Conservation (phyloP, 2,888 invertebrate genomes). For the Escarpia spicata region DNA sequence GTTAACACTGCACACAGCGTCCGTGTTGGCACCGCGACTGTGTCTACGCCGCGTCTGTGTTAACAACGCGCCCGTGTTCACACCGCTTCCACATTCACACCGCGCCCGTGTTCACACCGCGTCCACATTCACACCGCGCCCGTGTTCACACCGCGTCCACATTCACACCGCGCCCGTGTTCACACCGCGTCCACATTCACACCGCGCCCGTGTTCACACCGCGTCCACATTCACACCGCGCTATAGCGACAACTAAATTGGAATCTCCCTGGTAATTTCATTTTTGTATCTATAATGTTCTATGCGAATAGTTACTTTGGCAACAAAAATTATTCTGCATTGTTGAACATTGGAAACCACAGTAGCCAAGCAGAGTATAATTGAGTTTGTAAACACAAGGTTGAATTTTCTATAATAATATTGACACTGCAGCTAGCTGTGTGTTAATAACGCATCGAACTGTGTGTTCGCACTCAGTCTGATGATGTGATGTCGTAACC, state of each 20-base stretch:
- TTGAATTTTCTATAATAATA: not conserved
- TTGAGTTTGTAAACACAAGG: too few species aligned
- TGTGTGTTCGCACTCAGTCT: not conserved
- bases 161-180: too few species aligned
- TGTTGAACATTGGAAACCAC: too few species aligned
- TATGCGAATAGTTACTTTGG: not conserved
- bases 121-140: not conserved
- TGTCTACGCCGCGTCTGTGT: too few species aligned
- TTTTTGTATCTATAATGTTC: not conserved
- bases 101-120: not conserved
- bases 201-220: too few species aligned
- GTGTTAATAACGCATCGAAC: not conserved
- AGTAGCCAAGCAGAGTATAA: too few species aligned
- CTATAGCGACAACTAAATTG: not conserved
- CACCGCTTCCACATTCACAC: not conserved
- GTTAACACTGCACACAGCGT: not conserved
- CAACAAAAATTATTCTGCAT: too few species aligned
- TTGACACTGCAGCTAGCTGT: not conserved
- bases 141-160: too few species aligned
- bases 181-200: too few species aligned
- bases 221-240: too few species aligned
- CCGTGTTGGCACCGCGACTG: not conserved
- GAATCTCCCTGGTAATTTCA: not conserved
- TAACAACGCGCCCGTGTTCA: too few species aligned
- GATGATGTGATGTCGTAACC: not conserved